Conservation (phyloP, 2,797 vertebrate species). For the Erpetoichthys calabaricus region DNA sequence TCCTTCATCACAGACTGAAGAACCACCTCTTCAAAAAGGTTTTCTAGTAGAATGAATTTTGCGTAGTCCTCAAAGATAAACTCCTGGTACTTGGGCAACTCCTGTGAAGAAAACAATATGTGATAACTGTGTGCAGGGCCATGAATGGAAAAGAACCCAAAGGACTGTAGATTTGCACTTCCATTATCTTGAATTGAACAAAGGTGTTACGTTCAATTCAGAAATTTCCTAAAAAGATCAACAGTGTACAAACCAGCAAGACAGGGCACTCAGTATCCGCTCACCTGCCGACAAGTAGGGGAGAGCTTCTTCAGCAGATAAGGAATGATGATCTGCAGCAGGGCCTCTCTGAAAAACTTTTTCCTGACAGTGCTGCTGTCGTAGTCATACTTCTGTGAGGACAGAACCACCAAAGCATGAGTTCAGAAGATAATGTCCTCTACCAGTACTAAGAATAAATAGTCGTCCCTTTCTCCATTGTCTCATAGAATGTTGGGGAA, state of each 20-base stretch:
- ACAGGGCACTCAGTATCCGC: too few relatives aligned
- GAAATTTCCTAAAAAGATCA: too few relatives aligned
- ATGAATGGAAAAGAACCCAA: neutral
- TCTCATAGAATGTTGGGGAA: too few relatives aligned
- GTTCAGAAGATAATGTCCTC: too few relatives aligned
- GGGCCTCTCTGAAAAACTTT: conserved; percentile 89
- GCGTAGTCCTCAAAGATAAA: conserved; percentile 93
- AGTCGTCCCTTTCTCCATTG: neutral
- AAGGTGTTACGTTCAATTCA: too few relatives aligned
- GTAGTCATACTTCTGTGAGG: conserved; percentile 77
- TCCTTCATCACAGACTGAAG: conserved; percentile 88
- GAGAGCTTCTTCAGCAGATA: conserved; percentile 86
- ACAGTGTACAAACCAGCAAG: too few relatives aligned
- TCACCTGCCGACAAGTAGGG: conserved; percentile 41
- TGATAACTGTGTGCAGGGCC: neutral
- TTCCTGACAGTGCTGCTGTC: conserved; percentile 94
- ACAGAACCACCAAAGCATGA: neutral
- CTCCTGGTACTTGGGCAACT: conserved; percentile 77
- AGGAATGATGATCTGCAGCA: conserved; percentile 89
- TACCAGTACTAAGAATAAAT: too few relatives aligned
- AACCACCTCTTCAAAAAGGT: conserved; percentile 85
- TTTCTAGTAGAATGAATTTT: conserved; percentile 82
- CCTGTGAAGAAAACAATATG: conserved; percentile 38
- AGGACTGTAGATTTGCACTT: too few relatives aligned
- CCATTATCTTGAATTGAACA: neutral